Percentiles rank a stretch among this genome's conserved stretches.
These are phyloP conservation scores for Lepilemur septentrionalis DNA, from an alignment of 2,797 vertebrate species.

Conservation along the genomic window DNA sequence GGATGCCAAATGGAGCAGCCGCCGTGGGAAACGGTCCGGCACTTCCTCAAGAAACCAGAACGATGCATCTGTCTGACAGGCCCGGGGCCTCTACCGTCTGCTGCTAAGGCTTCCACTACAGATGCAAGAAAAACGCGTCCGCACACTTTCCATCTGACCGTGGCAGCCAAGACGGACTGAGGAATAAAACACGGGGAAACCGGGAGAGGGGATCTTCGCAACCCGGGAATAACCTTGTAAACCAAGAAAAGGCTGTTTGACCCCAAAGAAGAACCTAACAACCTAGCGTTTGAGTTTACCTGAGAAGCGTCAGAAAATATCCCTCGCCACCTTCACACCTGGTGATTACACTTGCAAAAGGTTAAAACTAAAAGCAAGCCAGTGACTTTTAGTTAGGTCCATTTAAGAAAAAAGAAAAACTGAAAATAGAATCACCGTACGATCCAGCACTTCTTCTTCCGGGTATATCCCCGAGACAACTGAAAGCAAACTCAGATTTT, in stretches of 20 bases:
- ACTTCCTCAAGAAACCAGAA: not conserved
- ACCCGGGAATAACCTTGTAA: not conserved
- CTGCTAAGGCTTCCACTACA: not conserved
- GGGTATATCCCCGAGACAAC: rapidly evolving
- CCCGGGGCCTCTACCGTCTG: not conserved
- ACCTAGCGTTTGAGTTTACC: not conserved
- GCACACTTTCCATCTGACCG: not conserved
- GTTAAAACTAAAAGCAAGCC: not conserved
- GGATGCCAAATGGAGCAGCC: not conserved
- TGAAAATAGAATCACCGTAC: not conserved
- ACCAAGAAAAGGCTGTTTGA: not conserved
- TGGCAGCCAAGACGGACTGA: not conserved
- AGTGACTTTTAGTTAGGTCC: not conserved
- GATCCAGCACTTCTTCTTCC: not conserved
- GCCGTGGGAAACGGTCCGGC: not conserved
- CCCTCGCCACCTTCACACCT: not conserved
- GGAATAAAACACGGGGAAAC: not conserved
- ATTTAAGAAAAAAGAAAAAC: not conserved
- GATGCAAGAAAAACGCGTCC: not conserved
- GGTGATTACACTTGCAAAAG: not conserved
- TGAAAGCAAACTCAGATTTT: not conserved
- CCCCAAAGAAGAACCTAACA: not conserved
- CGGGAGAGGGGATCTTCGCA: not conserved
- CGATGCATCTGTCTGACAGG: not conserved
- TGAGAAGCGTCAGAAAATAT: not conserved